Percentiles rank a stretch among this genome's conserved stretches.
phyloP scores from a whole-genome alignment of 2,888 invertebrate species.

The Lasius fuliginosus region DNA sequence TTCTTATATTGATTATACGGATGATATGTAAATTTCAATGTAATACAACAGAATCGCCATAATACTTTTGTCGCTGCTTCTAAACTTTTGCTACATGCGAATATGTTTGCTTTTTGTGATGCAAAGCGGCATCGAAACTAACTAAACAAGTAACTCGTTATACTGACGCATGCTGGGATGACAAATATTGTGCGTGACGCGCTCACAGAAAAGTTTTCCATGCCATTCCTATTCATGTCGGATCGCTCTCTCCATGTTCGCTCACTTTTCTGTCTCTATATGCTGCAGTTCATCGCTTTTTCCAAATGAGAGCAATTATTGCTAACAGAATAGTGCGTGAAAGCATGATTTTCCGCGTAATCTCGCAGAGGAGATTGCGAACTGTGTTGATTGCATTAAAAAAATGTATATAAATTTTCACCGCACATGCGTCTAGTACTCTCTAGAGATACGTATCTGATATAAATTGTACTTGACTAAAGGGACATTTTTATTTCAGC shows the following conservation, averaged over 20 bases:
- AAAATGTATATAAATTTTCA: conserved; percentile 34
- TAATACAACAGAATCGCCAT: neutral
- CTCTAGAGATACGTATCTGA: conserved; percentile 10
- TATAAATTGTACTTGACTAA: conserved; percentile 14
- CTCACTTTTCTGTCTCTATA: neutral
- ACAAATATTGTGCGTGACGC: conserved; percentile 50
- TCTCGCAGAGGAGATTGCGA: conserved; percentile 6
- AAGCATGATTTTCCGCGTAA: conserved; percentile 18
- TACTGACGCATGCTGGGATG: conserved; percentile 29
- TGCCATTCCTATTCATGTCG: conserved; percentile 16
- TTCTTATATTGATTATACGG: neutral
- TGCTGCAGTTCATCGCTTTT: neutral
- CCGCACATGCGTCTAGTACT: neutral
- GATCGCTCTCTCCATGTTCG: neutral
- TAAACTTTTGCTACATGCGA: conserved; percentile 24
- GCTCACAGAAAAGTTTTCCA: conserved; percentile 31
- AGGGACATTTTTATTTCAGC: conserved; percentile 36
- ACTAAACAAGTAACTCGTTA: conserved; percentile 51
- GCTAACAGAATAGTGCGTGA: neutral
- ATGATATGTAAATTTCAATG: conserved; percentile 11
- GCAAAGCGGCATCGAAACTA: conserved; percentile 60
- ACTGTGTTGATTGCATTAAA: conserved; percentile 23
- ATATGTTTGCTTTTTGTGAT: conserved; percentile 40
- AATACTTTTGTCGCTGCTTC: conserved; percentile 43
- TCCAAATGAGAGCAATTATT: conserved; percentile 26